Evolutionary conservation across 2,113 vertebrate genomes (phyloP), one percentile per base, ranked within the genome.

Genomic region (Mionectes macconnelli): DNA sequence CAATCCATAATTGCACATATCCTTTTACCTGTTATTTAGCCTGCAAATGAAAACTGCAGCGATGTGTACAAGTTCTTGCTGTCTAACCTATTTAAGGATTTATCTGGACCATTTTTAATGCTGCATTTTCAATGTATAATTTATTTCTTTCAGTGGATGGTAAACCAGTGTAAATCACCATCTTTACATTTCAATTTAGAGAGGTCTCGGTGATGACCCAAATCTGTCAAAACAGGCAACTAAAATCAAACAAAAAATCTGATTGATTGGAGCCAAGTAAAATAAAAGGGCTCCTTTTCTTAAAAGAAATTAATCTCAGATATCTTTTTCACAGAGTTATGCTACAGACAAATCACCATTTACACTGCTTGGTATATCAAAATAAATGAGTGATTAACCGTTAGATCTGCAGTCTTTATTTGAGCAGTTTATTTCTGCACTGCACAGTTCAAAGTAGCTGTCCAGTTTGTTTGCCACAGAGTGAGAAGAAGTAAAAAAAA

Each of bases 1-100:
- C 91, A 72, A 52, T 81, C 52, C 40, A 20, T 97, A 97, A 97
- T 94, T 96, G 93, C 93, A 68, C 74, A 60, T 91, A 87, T 84
- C 93, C 84, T 66, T 96, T 79, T 76, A 84, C 77, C 88, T 66
- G 35, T 31, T 42, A 82, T 66, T 91, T 72, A 88, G 87, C 45
- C 69, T 60, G 23, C n/a, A 59, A 88, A 91, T 53, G 63, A 93
- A 93, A 95, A 86, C 45, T 2, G 0, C 83, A 30, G 59, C 4
- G 6, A 79, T 69, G 82, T 40, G 20, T 55, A 66, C 39, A 47
- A 79, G 59, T 77, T 92, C 66, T 83, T 79, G 80, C 74, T 89
- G 70, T 87, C 57, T 87, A 81, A 90, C 88, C 75, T 84, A 87
- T 78, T 96, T 93, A 93, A 90, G 56, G 86, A 85, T 87, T 87